Evolutionary conservation across 2,888 invertebrate genomes (phyloP), one percentile per base, ranked within the genome.

Genomic region (Malacosoma neustria): DNA sequence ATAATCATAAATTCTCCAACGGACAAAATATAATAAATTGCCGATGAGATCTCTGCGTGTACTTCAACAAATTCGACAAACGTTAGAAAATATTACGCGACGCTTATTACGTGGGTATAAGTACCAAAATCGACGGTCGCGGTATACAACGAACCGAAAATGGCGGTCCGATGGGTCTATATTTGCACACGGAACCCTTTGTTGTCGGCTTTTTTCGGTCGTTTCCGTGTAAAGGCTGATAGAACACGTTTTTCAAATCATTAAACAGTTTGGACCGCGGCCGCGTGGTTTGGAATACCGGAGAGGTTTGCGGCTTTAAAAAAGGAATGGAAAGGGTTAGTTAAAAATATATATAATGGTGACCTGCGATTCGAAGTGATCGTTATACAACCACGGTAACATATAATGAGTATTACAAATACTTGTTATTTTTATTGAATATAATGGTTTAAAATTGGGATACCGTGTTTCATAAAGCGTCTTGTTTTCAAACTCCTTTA

Each of bases 241-340:
- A 85, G 82, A 85, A 85, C 85, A 85, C 85, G 85, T 85, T 85
- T 82, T 85, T 84, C 85, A 82, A 85, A 85, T 85, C 85, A 82
- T 85, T 85, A 85, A 85, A 82, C 85, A 80, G 85, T 84, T 82
- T 80, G 73, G 76, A 75, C 73, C 80, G 73, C 69, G 67, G 57
- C 48, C 73, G 72, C 69, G 22, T 22, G 73, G 75, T 72, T 54
- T 72, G 62, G 67, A 70, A 73, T 72, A 66, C 22, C 22, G 67
- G 68, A 68, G 62, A 61, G 69, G 66, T 58, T 42, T 39, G 40
- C 40, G 40, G 39, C 51, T 54, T 22, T 22, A 66, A 73, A 74
- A 68, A 65, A 67, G 66, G 66, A 53, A 49, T 48, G 54, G 22
- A 5, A 22, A 22, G 22, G 22, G 22, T 22, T 22, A 3, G 22